phyloP scores from a whole-genome alignment of 2,113 vertebrate genomes.

The Triplophysa dalaica region DNA sequence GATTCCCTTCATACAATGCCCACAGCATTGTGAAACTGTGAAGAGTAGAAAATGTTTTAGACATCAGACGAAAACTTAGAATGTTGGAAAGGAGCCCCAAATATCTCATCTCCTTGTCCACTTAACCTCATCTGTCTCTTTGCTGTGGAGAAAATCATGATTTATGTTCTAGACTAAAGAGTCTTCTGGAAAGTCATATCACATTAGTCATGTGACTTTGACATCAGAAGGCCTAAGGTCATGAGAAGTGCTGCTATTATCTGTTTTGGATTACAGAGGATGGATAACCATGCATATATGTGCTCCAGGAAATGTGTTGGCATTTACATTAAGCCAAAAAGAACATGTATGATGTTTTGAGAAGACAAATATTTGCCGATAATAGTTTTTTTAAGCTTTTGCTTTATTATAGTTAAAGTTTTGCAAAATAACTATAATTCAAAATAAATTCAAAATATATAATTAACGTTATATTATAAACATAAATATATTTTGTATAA shows the following conservation, averaged over 20 bases:
- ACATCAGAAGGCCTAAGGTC: conserved; percentile 46
- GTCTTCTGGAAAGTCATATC: conserved; percentile 25
- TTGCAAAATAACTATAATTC: neutral
- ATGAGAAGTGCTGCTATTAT: conserved; percentile 48
- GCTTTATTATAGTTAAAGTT: too few relatives aligned
- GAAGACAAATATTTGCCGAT: too few relatives aligned
- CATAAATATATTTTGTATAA: too few relatives aligned
- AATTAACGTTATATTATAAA: too few relatives aligned
- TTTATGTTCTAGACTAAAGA: conserved; percentile 1
- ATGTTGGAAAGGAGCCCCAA: neutral
- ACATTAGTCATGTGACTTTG: conserved; percentile 34
- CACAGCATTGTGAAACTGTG: too few relatives aligned
- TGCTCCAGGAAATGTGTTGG: too few relatives aligned
- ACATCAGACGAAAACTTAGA: neutral
- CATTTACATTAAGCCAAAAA: too few relatives aligned
- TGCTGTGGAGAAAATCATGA: neutral
- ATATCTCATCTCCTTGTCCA: neutral
- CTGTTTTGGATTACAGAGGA: conserved; percentile 9
- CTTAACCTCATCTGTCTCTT: neutral
- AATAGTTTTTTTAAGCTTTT: too few relatives aligned
- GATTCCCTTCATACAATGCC: too few relatives aligned
- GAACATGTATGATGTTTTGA: too few relatives aligned
- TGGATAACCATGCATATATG: neutral
- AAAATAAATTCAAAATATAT: too few relatives aligned
- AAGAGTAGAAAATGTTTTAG: neutral